phyloP scores from a whole-genome alignment of 2,888 invertebrate genomes.

The Eupithecia vulgata region DNA sequence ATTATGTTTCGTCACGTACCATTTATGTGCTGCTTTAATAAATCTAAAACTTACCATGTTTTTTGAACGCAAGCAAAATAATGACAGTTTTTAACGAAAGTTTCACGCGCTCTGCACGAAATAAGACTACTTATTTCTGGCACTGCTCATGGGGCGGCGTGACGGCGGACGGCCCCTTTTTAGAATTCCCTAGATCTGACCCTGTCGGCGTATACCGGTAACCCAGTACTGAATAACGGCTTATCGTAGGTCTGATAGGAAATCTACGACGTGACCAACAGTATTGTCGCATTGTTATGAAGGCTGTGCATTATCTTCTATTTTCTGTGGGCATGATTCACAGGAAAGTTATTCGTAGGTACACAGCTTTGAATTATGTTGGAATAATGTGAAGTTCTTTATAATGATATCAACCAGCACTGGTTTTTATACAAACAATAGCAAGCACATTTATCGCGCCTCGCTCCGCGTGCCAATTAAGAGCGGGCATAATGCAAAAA shows the following conservation, averaged over 20 bases:
- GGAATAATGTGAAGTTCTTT: not conserved
- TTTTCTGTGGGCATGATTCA: slow-evolving; percentile 15
- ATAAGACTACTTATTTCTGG: not conserved
- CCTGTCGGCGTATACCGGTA: slow-evolving; percentile 31
- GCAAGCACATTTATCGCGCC: not conserved
- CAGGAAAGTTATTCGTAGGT: slow-evolving; percentile 14
- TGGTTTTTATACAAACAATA: too few species aligned
- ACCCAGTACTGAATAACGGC: slow-evolving; percentile 39
- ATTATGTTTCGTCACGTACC: too few species aligned
- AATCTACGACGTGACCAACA: slow-evolving; percentile 29
- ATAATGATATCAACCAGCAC: too few species aligned
- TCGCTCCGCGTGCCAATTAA: not conserved
- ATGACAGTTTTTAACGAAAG: not conserved
- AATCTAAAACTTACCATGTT: not conserved
- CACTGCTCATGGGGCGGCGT: too few species aligned
- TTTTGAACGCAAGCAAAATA: not conserved
- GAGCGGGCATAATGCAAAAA: too few species aligned
- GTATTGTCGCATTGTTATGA: slow-evolving; percentile 32
- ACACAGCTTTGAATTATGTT: not conserved
- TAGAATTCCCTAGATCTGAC: slow-evolving; percentile 6
- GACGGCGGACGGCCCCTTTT: not conserved
- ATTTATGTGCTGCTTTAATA: too few species aligned
- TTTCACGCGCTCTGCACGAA: not conserved
- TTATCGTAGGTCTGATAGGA: slow-evolving; percentile 31
- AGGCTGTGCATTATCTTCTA: slow-evolving; percentile 10